Conservation (phyloP, 2,888 invertebrate species). For the Dryococelus australis region DNA sequence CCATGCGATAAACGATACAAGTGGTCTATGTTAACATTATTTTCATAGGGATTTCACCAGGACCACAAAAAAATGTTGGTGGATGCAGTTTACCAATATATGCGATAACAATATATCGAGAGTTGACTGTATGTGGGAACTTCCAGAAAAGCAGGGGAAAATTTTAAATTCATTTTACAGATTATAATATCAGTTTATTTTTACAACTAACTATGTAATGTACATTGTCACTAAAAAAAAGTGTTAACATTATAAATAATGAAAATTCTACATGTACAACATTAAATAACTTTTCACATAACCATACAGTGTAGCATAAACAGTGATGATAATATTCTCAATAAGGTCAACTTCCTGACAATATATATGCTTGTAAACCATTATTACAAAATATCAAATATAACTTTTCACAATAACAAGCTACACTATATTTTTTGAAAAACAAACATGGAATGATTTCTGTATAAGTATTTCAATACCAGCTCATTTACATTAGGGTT, state of each 20-base stretch:
- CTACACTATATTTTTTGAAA: neutral
- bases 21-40: too few species aligned
- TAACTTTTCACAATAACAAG: neutral
- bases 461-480: neutral
- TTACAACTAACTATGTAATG: neutral
- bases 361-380: neutral
- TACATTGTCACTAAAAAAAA: neutral
- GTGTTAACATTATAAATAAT: neutral
- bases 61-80: too few species aligned
- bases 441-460: neutral
- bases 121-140: too few species aligned
- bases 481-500: too few species aligned
- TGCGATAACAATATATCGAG: too few species aligned
- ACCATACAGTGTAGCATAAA: neutral
- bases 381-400: neutral
- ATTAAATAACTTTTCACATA: constrained; percentile 3
- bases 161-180: too few species aligned
- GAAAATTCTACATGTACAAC: neutral
- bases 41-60: too few species aligned
- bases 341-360: neutral
- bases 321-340: neutral
- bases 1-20: too few species aligned
- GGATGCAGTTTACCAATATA: too few species aligned
- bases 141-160: too few species aligned
- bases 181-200: neutral